Percentiles rank a stretch among this genome's conserved stretches.
phyloP scores from a whole-genome alignment of 2,888 invertebrate genomes.

The Leptarthrus brevirostris region DNA sequence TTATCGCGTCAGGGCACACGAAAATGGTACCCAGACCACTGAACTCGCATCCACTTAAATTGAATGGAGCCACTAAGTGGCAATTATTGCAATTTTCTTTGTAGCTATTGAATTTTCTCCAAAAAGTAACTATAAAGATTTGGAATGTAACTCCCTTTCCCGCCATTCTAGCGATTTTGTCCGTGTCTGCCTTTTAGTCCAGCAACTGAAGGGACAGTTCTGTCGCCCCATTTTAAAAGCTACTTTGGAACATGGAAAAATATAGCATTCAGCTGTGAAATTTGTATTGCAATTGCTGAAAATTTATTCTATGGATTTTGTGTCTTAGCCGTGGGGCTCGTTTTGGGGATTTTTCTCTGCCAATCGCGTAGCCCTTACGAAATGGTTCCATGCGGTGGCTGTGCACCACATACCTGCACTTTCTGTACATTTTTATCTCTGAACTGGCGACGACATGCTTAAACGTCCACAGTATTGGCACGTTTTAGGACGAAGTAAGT shows the following conservation, averaged over 20 bases:
- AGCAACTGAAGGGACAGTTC: not conserved
- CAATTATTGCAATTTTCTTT: constrained; percentile 46
- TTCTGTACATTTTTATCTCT: not conserved
- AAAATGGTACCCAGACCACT: constrained; percentile 28
- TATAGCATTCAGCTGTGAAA: constrained; percentile 47
- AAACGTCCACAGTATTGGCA: not conserved
- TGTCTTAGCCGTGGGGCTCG: constrained; percentile 14
- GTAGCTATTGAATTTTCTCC: constrained; percentile 17
- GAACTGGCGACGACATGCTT: constrained; percentile 24
- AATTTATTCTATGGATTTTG: constrained; percentile 51
- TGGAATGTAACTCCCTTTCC: not conserved
- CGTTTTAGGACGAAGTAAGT: constrained; percentile 3
- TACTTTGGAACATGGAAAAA: not conserved
- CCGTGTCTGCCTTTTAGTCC: not conserved
- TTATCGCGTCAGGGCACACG: no score
- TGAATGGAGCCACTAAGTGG: constrained; percentile 43
- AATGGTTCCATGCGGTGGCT: constrained; percentile 18
- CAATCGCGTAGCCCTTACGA: not conserved
- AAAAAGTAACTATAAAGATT: constrained; percentile 13
- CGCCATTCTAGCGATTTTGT: not conserved
- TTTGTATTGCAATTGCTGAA: constrained; percentile 50
- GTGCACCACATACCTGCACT: constrained; percentile 19
- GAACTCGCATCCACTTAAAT: constrained; percentile 41
- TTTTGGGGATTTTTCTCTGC: constrained; percentile 5
- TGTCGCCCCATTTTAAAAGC: constrained; percentile 13